Evolutionary conservation across 2,888 invertebrate species (phyloP).

Genomic region (Chaetogeoica ovagalla): DNA sequence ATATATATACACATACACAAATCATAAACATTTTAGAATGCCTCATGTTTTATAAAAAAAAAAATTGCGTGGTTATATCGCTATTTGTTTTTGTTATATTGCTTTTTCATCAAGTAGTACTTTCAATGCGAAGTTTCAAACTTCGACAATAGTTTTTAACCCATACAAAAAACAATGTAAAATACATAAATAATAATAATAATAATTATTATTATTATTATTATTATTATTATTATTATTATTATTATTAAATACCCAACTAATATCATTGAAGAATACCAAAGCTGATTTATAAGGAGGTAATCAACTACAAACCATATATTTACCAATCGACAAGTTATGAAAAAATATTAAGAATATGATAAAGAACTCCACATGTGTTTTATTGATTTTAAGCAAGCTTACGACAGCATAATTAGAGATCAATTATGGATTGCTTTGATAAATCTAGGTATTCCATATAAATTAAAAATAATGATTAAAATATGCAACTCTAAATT

Average conservation of each 20-base stretch:
- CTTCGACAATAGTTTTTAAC: no score
- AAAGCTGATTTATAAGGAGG: neutral
- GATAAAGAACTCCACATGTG: neutral
- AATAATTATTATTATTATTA: no score
- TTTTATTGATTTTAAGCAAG: constrained; percentile 27
- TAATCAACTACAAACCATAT: neutral
- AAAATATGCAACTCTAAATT: neutral
- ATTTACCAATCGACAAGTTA: constrained; percentile 4
- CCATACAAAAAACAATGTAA: no score
- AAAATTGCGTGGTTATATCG: no score
- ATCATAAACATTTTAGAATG: no score
- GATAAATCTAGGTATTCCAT: neutral
- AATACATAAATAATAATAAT: no score
- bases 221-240: no score
- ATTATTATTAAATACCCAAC: neutral
- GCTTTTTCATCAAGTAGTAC: no score
- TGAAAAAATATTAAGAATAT: neutral
- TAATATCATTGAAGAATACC: neutral
- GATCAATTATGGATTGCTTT: neutral
- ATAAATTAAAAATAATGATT: constrained; percentile 17
- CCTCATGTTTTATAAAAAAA: no score
- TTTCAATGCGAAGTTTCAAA: no score
- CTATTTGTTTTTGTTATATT: no score
- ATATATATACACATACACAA: no score
- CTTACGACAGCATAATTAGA: neutral